A percentile compares a stretch with the other conserved stretches of the same genome.
Conservation (phyloP, 2,113 vertebrate species). For the Melanerpes aurifrons region DNA sequence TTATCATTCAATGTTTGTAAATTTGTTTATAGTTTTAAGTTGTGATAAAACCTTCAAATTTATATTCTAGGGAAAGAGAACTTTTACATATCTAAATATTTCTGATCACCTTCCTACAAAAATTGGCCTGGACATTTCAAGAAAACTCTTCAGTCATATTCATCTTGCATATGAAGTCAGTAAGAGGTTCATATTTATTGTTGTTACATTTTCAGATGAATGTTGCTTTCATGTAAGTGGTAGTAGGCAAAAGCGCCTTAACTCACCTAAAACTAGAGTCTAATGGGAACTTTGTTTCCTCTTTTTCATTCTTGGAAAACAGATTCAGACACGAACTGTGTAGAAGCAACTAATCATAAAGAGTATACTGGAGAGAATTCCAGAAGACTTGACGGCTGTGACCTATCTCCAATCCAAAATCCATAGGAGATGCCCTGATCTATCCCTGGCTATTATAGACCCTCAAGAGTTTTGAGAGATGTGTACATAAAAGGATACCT, state of each 20-base stretch:
- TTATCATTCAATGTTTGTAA: background rate
- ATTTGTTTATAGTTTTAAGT: background rate
- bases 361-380: background rate
- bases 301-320: background rate
- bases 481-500: background rate
- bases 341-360: background rate
- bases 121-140: background rate
- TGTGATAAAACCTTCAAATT: background rate
- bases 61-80: background rate
- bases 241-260: background rate
- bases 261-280: background rate
- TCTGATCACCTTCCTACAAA: background rate
- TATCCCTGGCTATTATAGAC: rapidly evolving
- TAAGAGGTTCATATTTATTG: background rate
- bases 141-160: background rate
- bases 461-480: background rate
- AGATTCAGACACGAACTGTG: background rate
- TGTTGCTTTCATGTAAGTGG: background rate
- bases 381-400: background rate
- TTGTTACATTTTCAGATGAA: background rate
- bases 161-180: background rate
- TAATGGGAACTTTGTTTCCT: background rate
- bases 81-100: background rate
- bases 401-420: background rate
- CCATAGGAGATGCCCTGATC: rapidly evolving